Percentiles rank a stretch among this genome's conserved stretches.
Evolutionary conservation across 2,797 vertebrate genomes (phyloP).

Genomic region (Helarctos malayanus): DNA sequence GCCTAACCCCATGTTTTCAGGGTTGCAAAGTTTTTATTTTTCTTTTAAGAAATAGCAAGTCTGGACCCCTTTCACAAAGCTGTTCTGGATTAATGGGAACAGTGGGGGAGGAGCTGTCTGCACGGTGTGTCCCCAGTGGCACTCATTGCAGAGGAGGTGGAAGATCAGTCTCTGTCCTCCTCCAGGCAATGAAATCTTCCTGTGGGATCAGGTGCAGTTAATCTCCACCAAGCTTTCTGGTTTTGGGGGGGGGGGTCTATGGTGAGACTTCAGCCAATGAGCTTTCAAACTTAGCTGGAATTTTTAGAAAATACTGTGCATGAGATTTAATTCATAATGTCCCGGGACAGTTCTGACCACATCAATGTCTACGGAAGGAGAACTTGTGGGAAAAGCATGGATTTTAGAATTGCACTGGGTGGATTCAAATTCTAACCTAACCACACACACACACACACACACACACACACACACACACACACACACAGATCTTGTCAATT

Average conservation of each 20-base stretch:
- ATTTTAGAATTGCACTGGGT: neutral
- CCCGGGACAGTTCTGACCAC: neutral
- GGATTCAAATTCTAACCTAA: neutral
- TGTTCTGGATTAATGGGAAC: neutral
- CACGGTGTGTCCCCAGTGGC: neutral
- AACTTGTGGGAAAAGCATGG: neutral
- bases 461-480: neutral
- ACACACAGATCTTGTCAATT: neutral
- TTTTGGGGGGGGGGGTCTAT: fast-evolving
- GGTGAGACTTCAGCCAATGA: neutral
- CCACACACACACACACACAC: neutral
- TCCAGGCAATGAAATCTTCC: neutral
- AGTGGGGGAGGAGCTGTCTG: neutral
- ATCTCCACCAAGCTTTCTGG: neutral
- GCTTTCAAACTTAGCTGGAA: neutral
- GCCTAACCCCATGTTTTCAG: neutral
- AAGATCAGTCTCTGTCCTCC: neutral
- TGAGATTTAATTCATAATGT: neutral
- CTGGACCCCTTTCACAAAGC: neutral
- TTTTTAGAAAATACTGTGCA: neutral
- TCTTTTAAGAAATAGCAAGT: neutral
- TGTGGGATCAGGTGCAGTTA: neutral
- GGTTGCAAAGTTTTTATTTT: neutral
- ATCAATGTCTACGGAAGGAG: neutral
- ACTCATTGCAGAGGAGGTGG: neutral